Conservation (phyloP, 2,888 invertebrate species). For the Zygogramma bicolorata region DNA sequence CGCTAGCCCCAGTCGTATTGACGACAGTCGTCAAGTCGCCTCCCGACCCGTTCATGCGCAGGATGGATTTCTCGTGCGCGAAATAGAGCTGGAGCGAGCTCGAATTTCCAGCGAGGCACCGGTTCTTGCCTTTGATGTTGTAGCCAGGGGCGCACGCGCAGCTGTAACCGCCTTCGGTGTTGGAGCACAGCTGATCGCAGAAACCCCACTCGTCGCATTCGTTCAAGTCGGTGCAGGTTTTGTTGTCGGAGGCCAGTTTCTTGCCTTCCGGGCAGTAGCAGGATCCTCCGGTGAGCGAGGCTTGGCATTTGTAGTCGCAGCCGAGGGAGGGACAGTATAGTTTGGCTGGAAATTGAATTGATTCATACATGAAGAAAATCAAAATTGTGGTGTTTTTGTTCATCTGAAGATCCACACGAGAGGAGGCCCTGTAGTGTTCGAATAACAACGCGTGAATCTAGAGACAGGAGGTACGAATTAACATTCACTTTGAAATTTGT, state of each 20-base stretch:
- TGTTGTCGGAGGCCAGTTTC: conserved; percentile 83
- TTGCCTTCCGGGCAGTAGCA: conserved; percentile 92
- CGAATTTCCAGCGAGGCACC: conserved; percentile 75
- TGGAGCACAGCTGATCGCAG: conserved; percentile 95
- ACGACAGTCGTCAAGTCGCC: conserved; percentile 75
- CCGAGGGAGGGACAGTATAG: conserved; percentile 85
- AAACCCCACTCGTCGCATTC: conserved; percentile 94
- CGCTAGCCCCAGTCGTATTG: conserved; percentile 87
- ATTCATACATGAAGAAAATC: neutral
- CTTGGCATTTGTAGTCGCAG: conserved; percentile 92
- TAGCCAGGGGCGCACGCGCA: conserved; percentile 84
- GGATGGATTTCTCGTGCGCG: conserved; percentile 79
- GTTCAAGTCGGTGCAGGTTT: conserved; percentile 91
- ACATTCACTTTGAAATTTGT: too few relatives aligned
- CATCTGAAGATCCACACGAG: too few relatives aligned
- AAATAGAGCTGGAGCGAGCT: conserved; percentile 74
- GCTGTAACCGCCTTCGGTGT: conserved; percentile 85
- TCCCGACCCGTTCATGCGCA: conserved; percentile 78
- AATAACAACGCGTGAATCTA: too few relatives aligned
- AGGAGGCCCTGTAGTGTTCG: too few relatives aligned
- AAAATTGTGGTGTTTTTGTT: neutral
- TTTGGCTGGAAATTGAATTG: conserved; percentile 72
- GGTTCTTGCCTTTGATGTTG: conserved; percentile 64
- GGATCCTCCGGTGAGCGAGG: conserved; percentile 88
- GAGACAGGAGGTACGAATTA: too few relatives aligned